Conservation (phyloP, 2,888 invertebrate species). For the Tetanocera ferruginea region DNA sequence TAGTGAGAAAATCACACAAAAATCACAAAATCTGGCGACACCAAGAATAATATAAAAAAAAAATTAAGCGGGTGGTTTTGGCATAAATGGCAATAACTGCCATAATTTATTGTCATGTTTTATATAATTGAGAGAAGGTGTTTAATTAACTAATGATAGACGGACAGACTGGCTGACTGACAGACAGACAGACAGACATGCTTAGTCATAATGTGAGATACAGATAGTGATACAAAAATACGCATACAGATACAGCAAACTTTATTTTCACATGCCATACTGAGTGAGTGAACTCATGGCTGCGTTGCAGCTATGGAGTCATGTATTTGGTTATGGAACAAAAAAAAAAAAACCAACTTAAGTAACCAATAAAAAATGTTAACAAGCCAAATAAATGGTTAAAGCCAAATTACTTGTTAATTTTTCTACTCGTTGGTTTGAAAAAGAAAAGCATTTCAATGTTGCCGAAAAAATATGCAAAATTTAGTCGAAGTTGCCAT, state of each 20-base stretch:
- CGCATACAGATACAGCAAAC: not conserved
- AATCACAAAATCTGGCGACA: not conserved
- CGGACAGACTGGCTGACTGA: not conserved
- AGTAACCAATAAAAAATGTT: no score
- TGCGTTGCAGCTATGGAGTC: no score
- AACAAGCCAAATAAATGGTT: no score
- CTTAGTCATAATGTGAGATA: not conserved
- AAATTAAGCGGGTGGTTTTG: not conserved
- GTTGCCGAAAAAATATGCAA: no score
- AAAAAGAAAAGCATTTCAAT: no score
- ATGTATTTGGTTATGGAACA: no score
- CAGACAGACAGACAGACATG: not conserved
- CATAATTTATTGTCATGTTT: not conserved
- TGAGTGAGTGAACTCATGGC: not conserved
- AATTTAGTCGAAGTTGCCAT: no score
- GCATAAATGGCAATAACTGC: conserved; percentile 10
- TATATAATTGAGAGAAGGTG: not conserved
- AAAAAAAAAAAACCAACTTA: no score
- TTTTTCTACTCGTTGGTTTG: no score
- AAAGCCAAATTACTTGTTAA: no score
- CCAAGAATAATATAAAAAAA: not conserved
- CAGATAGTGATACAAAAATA: not conserved
- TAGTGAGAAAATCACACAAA: not conserved
- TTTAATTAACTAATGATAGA: conserved; percentile 18
- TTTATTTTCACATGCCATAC: not conserved